Evolutionary conservation across 2,888 invertebrate genomes (phyloP), one percentile per base, ranked within the genome.

Genomic region (Pimpla rufipes): DNA sequence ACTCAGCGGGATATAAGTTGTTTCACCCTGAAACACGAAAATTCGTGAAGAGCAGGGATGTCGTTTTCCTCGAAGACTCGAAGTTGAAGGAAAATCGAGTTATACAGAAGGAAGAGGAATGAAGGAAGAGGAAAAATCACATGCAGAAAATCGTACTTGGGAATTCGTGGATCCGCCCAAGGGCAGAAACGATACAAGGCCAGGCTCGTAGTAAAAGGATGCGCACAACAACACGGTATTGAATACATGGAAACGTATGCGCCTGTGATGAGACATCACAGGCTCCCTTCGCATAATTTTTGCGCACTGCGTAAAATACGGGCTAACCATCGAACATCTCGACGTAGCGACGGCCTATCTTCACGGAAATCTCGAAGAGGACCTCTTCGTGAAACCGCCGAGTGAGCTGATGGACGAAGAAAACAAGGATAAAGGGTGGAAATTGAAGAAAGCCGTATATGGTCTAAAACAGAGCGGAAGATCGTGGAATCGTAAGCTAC

Each of bases 291-390:
- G 78, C 18, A 83, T 81, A 47, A 76, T 88, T 16, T 76, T 88
- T 29, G 88, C 88, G 11, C n/a, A 86, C n/a, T 85, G 86, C 11
- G 88, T 84, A 7, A 68, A 81, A 74, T 35, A 84, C 7, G 79
- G 85, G 29, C 50, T 87, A 11, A 70, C 84, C 23, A 84, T 87
- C 21, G 85, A 88, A 7, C 88, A 88, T 23, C 64, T 89, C 50
- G 89, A 89, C 86, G 87, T 88, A 5, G 83, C 84, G 7, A 87
- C 89, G 11, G 89, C 89, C 3, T 90, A 88, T 78, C 42, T n/a
- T n/a, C n/a, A n/a, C n/a, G n/a, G n/a, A n/a, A n/a, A n/a, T n/a
- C n/a, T n/a, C n/a, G n/a, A n/a, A n/a, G n/a, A n/a, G n/a, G 42
- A 42, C 2, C 7, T 42, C 10, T 42, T 42, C 42, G n/a, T 42